These are phyloP conservation scores for Andrena fulva DNA, from an alignment of 2,888 invertebrate species.

Conservation along the genomic window DNA sequence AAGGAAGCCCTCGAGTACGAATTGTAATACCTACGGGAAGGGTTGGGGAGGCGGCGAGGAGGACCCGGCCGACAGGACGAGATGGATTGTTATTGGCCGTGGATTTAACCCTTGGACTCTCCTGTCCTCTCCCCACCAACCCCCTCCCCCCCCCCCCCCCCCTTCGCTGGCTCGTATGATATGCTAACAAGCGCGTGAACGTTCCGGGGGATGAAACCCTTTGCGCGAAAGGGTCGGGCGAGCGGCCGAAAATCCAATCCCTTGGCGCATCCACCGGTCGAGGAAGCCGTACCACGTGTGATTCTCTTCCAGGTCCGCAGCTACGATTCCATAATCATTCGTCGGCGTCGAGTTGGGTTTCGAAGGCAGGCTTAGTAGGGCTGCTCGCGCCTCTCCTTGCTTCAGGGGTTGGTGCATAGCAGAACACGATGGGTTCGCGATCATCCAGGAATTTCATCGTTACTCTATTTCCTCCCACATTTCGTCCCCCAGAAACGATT, in stretches of 20 bases:
- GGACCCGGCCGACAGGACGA: conserved; percentile 63
- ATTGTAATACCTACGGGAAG: conserved; percentile 55
- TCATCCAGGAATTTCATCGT: no score
- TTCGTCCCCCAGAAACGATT: no score
- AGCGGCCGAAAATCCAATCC: conserved; percentile 72
- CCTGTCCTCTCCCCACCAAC: not conserved
- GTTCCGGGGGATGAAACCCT: conserved; percentile 68
- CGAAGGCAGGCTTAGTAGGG: conserved; percentile 27
- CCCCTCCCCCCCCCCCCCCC: not conserved
- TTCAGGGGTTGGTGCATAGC: not conserved
- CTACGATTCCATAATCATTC: conserved; percentile 48
- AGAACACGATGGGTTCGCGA: not conserved
- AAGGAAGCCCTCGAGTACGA: conserved; percentile 53
- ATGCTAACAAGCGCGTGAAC: conserved; percentile 82
- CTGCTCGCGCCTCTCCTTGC: conserved; percentile 34
- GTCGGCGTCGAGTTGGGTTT: conserved; percentile 40
- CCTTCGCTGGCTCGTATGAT: conserved; percentile 71
- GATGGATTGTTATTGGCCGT: conserved; percentile 83
- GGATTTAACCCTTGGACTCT: conserved; percentile 78
- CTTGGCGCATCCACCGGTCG: conserved; percentile 53
- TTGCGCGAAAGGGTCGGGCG: conserved; percentile 58
- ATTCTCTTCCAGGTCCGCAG: conserved; percentile 60
- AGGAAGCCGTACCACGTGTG: conserved; percentile 66
- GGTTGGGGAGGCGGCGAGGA: conserved; percentile 55
- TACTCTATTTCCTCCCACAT: no score